Base-by-base conservation (phyloP, 2,888 invertebrate species). In the Pantelozetes paolii region DNA sequence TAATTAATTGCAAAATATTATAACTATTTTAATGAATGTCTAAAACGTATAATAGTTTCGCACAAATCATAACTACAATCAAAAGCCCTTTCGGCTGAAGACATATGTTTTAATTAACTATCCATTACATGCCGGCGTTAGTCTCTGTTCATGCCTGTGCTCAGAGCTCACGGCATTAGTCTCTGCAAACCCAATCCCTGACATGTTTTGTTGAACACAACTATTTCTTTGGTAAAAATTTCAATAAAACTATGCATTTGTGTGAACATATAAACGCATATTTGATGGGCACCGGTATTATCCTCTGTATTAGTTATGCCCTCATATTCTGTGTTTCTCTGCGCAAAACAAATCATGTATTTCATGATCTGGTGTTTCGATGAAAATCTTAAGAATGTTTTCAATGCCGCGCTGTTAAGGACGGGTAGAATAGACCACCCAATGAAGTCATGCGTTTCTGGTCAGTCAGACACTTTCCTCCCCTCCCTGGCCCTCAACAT, bases 61-160 rank as follows among this genome's bases (percentile, higher is more conserved):
- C 23, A 59, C 28, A 32, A 54, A 62, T 62, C 30, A 62, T 62
- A 62, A 28, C 28, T 59, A 23, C 13, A 23, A 59, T 28, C 59
- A 59, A 20, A 59, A 36, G 9, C 32, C 18, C 67, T 23, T 30
- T n/a, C 20, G 54, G 67, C 20, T 18, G 9, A 26, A 20, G 67
- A 67, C 67, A 67, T 67, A 67, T 67, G 36, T 67, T 67, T 67
- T 67, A 67, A 67, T 67, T 67, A 67, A 67, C 13, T 54, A 50
- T 50, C 50, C 20, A 54, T 54, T 54, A 54, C 18, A 54, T 54
- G 9, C 54, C 54, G 9, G 23, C 54, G 9, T 54, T 54, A 54
- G 23, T 54, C 54, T 54, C 54, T 54, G 23, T 54, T 54, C 54
- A 54, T 54, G 54, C 54, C 28, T 54, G 23, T 26, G 54, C 54